phyloP scores from a whole-genome alignment of 1,140 invertebrate species.

The Tetramorium parvispinum region DNA sequence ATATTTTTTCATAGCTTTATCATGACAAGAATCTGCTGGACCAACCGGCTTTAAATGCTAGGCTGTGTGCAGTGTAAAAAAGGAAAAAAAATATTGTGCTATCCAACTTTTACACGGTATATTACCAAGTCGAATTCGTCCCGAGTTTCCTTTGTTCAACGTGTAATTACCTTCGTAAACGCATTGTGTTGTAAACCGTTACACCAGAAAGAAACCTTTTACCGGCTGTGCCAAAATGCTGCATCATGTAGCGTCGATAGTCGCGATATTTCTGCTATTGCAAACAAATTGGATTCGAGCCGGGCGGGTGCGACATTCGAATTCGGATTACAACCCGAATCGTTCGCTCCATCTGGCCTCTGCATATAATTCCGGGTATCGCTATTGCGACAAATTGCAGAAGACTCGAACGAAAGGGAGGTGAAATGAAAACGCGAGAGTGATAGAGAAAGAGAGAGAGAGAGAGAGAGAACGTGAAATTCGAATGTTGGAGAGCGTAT shows the following conservation, averaged over 20 bases:
- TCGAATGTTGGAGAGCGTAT: slow-evolving; percentile 40
- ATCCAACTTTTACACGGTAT: slow-evolving; percentile 55
- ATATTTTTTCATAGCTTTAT: slow-evolving; percentile 59
- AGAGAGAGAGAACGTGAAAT: slow-evolving; percentile 56
- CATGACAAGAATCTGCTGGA: slow-evolving; percentile 49
- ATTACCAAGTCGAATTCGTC: slow-evolving; percentile 58
- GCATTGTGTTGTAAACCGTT: slow-evolving; percentile 58
- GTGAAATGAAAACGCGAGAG: slow-evolving; percentile 64
- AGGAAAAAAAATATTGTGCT: slow-evolving; percentile 33
- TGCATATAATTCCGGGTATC: slow-evolving; percentile 61
- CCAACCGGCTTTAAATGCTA: slow-evolving; percentile 48
- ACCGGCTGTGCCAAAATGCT: slow-evolving; percentile 43
- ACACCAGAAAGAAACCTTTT: slow-evolving; percentile 62
- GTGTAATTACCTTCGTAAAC: slow-evolving; percentile 70
- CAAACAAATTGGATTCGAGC: slow-evolving; percentile 65
- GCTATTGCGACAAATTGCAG: slow-evolving; percentile 20
- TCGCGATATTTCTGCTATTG: slow-evolving; percentile 64
- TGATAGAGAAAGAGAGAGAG: background rate
- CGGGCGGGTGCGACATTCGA: slow-evolving; percentile 53
- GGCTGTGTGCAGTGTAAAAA: slow-evolving; percentile 46
- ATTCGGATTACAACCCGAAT: slow-evolving; percentile 70
- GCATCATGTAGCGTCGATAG: slow-evolving; percentile 47
- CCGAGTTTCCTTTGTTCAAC: slow-evolving; percentile 65
- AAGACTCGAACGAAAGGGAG: slow-evolving; percentile 33
- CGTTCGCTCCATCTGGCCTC: slow-evolving; percentile 64